Conservation (phyloP, 2,888 invertebrate species). For the Dryocosmus kuriphilus region DNA sequence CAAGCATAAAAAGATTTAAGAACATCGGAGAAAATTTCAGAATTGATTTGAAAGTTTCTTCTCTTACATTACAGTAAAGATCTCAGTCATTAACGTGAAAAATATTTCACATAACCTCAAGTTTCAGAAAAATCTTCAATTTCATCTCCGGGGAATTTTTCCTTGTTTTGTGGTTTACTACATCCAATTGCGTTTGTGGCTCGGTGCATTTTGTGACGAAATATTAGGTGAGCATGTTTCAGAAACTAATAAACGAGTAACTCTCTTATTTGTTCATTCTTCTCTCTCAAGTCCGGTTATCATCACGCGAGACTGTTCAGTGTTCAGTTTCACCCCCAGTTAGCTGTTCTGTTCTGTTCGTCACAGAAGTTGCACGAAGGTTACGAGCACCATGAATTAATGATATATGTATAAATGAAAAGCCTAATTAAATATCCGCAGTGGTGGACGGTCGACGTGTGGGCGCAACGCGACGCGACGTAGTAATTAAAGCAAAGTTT, state of each 20-base stretch:
- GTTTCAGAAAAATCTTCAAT: neutral
- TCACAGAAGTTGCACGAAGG: neutral
- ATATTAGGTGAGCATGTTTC: neutral
- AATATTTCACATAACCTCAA: neutral
- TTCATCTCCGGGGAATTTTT: neutral
- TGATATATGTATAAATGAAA: conserved; percentile 2
- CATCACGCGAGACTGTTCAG: neutral
- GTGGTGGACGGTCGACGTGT: neutral
- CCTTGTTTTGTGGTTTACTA: neutral
- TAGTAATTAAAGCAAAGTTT: conserved; percentile 69
- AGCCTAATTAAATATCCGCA: neutral
- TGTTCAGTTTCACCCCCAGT: neutral
- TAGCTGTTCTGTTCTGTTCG: neutral
- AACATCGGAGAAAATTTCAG: neutral
- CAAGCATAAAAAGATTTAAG: no score
- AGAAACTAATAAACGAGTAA: no score
- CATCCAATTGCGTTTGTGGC: neutral
- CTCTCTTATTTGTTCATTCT: neutral
- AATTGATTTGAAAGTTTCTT: neutral
- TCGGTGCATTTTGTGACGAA: neutral
- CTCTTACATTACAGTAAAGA: neutral
- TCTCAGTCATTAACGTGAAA: neutral
- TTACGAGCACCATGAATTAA: neutral
- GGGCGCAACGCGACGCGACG: neutral
- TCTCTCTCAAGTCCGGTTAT: neutral